Base-by-base conservation (phyloP, 2,797 vertebrate species). In the Babyrousa celebensis region DNA sequence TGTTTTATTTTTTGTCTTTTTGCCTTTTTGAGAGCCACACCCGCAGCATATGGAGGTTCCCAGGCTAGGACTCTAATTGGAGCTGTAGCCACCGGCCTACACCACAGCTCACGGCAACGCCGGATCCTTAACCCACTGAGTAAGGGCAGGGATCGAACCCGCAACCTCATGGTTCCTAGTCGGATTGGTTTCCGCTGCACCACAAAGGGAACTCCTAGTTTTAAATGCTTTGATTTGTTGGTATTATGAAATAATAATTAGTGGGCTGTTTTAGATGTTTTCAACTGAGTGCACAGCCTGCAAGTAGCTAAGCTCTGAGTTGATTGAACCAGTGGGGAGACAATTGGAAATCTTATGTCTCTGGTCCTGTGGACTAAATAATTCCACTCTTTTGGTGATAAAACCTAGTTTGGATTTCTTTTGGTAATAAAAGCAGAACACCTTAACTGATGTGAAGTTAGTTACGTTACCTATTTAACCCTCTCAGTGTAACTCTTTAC, bases 191-290 rank as follows among this genome's bases (percentile, higher is more conserved):
- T 7, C 43, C 43, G 9, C 43, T 6, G 43, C 6, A 10, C 43
- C 43, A 48, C 43, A 6, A 48, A 6, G 9, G 43, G 43, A 48
- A 48, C 43, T 48, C 43, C 43, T 75, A 70, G 18, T 77, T 89
- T 92, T 67, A 94, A 89, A 75, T 25, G 54, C 54, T 89, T 92
- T 88, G 87, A 48, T 36, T 92, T 75, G 15, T 78, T 88, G 84
- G 29, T 75, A 52, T 75, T 74, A 68, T 85, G 54, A 89, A 80
- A 21, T 74, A 68, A 12, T 79, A 87, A 85, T 62, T 62, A 65
- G 83, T 87, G 82, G 40, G 0, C 56, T 93, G 6, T 78, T 82
- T 89, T 80, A 32, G n/a, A 62, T 86, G n/a, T 82, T 88, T 27
- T 48, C 16, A 72, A 56, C 83, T 62, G 65, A 54, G n/a, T 67